Conservation (phyloP, 2,888 invertebrate species). For the Cephus pulcher region DNA sequence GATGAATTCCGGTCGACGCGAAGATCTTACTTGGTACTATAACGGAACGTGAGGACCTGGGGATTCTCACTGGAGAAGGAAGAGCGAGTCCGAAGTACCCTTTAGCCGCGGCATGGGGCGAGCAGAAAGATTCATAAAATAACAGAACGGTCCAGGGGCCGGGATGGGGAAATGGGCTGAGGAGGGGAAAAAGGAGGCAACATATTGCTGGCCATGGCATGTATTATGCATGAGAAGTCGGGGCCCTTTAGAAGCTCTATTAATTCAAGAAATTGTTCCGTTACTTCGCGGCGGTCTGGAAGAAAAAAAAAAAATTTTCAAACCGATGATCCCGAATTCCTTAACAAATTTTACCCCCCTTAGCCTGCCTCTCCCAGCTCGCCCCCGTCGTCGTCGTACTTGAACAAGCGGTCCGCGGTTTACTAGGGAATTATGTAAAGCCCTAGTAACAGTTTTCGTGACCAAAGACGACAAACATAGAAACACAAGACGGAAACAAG, state of each 20-base stretch:
- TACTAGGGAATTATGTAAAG: not conserved
- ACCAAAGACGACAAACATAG: not conserved
- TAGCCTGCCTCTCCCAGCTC: not conserved
- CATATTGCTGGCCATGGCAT: conserved; percentile 61
- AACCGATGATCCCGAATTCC: not conserved
- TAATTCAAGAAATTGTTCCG: conserved; percentile 55
- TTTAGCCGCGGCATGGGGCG: conserved; percentile 20
- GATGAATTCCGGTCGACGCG: not conserved
- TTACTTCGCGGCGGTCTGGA: not conserved
- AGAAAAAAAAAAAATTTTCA: not conserved
- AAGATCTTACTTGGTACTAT: not conserved
- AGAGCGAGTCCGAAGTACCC: conserved; percentile 7
- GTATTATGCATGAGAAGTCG: conserved; percentile 61
- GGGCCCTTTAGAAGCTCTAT: conserved; percentile 47
- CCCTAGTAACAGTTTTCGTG: not conserved
- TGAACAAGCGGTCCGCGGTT: not conserved
- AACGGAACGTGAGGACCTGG: not conserved
- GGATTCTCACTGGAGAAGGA: conserved; percentile 2
- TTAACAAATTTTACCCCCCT: not conserved
- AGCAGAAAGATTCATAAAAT: conserved; percentile 57
- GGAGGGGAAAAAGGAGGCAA: conserved; percentile 34
- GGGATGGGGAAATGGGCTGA: not conserved
- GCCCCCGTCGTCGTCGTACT: not conserved
- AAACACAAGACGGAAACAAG: not conserved
- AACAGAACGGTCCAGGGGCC: conserved; percentile 27